Evolutionary conservation across 2,113 vertebrate genomes (phyloP), one percentile per base, ranked within the genome.

Genomic region (Prochilodus magdalenae): DNA sequence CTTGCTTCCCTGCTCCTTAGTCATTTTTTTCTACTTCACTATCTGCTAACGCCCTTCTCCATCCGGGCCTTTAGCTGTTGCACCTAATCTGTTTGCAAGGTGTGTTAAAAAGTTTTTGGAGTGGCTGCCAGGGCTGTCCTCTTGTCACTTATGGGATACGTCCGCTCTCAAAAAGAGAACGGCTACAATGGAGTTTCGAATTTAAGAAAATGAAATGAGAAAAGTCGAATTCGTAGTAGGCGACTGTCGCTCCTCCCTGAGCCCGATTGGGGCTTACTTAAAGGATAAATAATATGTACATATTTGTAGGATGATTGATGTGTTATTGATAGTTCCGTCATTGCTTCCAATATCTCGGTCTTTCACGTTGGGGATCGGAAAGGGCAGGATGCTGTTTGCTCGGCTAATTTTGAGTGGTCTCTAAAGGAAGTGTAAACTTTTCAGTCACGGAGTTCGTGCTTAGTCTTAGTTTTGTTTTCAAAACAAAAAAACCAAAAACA

Each of bases 301-400:
- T 82, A n/a, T 44, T 76, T 85, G 76, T 85, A 79, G n/a, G 40
- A 85, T 78, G 75, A 73, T 24, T 71, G 27, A 26, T 55, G 47
- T 33, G 30, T 59, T 40, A 14, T 60, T 66, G n/a, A 47, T 57
- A 65, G 72, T 73, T 62, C 1, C 47, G n/a, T 72, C 24, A 36
- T 63, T 71, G 53, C 73, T 62, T 36, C 1, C 62, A 59, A 51
- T 69, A n/a, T n/a, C n/a, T 73, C 24, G 2, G 26, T 29, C 22
- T 47, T 16, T 60, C 55, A 10, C 1, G 1, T 47, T 69, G 26
- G 53, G 15, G 11, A 40, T 71, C 15, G 18, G 18, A 79, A 53
- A 55, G 7, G 22, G 72, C 18, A 51, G 78, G 59, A 67, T 27
- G n/a, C 5, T 22, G 16, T 30, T 33, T 15, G 13, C 4, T 59